Evolutionary conservation across 1,140 invertebrate species (phyloP).

Genomic region (Hylyphantes graminicola): DNA sequence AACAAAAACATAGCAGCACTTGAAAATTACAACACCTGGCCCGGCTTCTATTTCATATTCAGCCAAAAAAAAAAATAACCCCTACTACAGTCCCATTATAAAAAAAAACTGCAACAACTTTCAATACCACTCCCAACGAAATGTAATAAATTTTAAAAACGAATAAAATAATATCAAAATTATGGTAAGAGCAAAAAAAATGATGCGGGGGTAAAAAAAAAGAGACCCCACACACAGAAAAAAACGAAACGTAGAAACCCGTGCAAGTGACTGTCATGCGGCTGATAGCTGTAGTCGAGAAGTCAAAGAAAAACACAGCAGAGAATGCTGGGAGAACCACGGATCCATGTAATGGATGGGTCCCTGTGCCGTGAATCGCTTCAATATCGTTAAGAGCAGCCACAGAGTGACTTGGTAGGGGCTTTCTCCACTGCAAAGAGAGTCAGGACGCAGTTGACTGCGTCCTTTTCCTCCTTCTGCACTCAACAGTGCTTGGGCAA

Average conservation of each 20-base stretch:
- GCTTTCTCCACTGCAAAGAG: conserved; percentile 46
- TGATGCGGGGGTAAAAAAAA: conserved; percentile 17
- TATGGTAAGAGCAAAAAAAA: conserved; percentile 11
- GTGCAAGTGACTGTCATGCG: conserved; percentile 22
- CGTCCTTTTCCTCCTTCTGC: conserved; percentile 19
- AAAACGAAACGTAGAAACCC: conserved; percentile 12
- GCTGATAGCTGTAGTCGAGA: conserved; percentile 14
- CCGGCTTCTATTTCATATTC: too few species aligned
- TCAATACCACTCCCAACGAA: conserved; percentile 6
- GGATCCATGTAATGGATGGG: conserved; percentile 57
- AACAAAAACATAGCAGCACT: too few species aligned
- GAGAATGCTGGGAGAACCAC: conserved; percentile 37
- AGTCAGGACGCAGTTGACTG: conserved; percentile 15
- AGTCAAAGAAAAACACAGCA: conserved; percentile 49
- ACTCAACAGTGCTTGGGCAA: conserved; percentile 59
- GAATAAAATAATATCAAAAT: conserved; percentile 29
- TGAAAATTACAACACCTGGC: too few species aligned
- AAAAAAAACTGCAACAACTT: neutral
- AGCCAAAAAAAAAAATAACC: too few species aligned
- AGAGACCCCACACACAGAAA: neutral
- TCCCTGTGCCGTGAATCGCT: conserved; percentile 54
- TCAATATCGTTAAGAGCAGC: conserved; percentile 61
- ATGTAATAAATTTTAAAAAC: conserved; percentile 39
- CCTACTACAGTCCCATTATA: too few species aligned
- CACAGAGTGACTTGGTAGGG: conserved; percentile 42